Base-by-base conservation (phyloP, 2,113 vertebrate genomes). In the Diglossa brunneiventris region DNA sequence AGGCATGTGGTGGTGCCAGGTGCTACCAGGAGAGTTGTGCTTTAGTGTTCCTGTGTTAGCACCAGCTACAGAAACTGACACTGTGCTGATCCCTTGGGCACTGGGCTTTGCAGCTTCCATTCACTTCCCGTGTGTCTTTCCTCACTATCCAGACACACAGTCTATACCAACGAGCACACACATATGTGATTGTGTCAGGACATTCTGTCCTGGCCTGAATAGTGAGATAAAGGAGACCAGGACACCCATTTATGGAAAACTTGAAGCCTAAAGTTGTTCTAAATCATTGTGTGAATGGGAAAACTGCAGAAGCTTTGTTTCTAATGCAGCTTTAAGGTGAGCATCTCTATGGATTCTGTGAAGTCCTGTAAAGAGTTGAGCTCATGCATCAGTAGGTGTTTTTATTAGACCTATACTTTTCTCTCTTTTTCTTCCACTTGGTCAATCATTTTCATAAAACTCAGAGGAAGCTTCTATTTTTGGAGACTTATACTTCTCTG, bases 101-200 rank as follows among this genome's bases (percentile, higher is more conserved):
- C 20, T 39, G 63, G 68, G 26, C 12, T 67, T 72, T 91, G 69
- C 77, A 76, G 33, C 42, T 87, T 82, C 64, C 0, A 0, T 33
- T 68, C 33, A 19, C 35, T 89, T 81, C 44, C 58, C 1, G 0
- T 8, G 7, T 39, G 44, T 56, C 44, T 50, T 81, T 73, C n/a
- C 42, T 76, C 70, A 61, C 16, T 33, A 27, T 10, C 28, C 27
- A 68, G 69, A 52, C 44, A 53, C 39, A 64, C 12, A 33, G 3
- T 62, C 63, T 30, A 22, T 9, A 28, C 31, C 37, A 70, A 10
- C 0, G 0, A 35, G 18, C 2, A 21, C 0, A 23, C 22, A 37
- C 0, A 0, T 0, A 4, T 17, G 31, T 85, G 50, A n/a, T 50
- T 1, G 1, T 47, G 27, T 27, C 35, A 79, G 56, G 42, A 62